Evolutionary conservation across 2,113 vertebrate genomes (phyloP).

Genomic region (Xiphophorus hellerii): DNA sequence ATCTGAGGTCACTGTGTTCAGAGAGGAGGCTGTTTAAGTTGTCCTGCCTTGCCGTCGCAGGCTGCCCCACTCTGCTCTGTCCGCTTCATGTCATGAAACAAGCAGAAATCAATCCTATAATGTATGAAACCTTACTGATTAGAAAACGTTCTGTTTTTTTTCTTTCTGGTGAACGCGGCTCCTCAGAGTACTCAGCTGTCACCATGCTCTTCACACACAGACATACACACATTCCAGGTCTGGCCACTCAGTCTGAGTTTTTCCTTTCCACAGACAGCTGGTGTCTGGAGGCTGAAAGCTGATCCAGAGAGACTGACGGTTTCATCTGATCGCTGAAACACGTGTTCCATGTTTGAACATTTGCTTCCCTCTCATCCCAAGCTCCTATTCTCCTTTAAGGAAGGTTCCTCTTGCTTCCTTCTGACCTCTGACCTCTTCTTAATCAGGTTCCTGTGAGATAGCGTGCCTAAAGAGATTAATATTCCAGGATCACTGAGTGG

Average conservation of each 20-base stretch:
- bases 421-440: slow-evolving; percentile 43
- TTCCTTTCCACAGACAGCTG: slow-evolving; percentile 67
- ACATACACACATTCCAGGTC: slow-evolving; percentile 53
- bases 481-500: slow-evolving; percentile 7
- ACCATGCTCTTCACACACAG: slow-evolving; percentile 27
- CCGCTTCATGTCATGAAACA: neutral
- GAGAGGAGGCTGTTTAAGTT: neutral
- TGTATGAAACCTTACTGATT: neutral
- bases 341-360: slow-evolving; percentile 68
- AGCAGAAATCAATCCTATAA: neutral
- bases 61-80: neutral
- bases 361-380: slow-evolving; percentile 41
- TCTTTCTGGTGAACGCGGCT: slow-evolving; percentile 17
- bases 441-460: slow-evolving; percentile 41
- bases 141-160: neutral
- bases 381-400: slow-evolving; percentile 34
- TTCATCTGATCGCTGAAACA: slow-evolving; percentile 69
- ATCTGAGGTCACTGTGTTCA: no score
- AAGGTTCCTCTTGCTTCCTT: slow-evolving; percentile 46
- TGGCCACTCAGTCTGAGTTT: slow-evolving; percentile 50
- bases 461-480: slow-evolving; percentile 5
- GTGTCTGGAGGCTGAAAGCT: slow-evolving; percentile 71
- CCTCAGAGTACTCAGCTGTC: slow-evolving; percentile 41
- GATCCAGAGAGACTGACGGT: slow-evolving; percentile 45
- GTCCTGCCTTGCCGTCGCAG: neutral